These are phyloP conservation scores for Agrochola litura DNA, from an alignment of 2,888 invertebrate genomes.

Conservation along the genomic window DNA sequence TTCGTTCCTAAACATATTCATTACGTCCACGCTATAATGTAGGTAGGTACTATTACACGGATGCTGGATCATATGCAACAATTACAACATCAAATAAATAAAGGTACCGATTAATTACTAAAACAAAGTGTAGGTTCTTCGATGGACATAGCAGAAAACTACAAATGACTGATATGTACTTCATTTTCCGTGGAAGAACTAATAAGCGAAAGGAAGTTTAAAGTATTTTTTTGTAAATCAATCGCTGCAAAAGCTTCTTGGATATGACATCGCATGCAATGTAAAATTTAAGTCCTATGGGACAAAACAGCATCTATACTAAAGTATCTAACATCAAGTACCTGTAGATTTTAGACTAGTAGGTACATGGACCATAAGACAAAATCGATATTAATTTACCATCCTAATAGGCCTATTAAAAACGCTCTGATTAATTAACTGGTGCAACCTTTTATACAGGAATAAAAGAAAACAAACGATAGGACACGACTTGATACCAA, in stretches of 20 bases:
- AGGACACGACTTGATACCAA: conserved; percentile 41
- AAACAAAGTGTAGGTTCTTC: conserved; percentile 40
- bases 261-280: conserved; percentile 76
- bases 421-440: conserved; percentile 62
- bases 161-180: conserved; percentile 82
- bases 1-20: conserved; percentile 81
- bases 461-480: conserved; percentile 31
- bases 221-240: conserved; percentile 33
- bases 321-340: conserved; percentile 85
- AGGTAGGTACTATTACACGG: conserved; percentile 57
- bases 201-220: conserved; percentile 23
- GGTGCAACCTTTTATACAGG: conserved; percentile 51
- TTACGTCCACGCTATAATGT: conserved; percentile 75
- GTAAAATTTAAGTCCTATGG: conserved; percentile 73
- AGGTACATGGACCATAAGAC: conserved; percentile 78
- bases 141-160: conserved; percentile 62
- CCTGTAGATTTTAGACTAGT: conserved; percentile 81
- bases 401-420: conserved; percentile 84
- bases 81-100: conserved; percentile 64
- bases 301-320: conserved; percentile 79
- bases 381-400: conserved; percentile 74
- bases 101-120: conserved; percentile 29
- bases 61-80: conserved; percentile 57
- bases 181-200: conserved; percentile 68
- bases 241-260: conserved; percentile 45